Conservation (phyloP, 64 coral and sea anemone species). For the Dendrophyllia cribrosa region DNA sequence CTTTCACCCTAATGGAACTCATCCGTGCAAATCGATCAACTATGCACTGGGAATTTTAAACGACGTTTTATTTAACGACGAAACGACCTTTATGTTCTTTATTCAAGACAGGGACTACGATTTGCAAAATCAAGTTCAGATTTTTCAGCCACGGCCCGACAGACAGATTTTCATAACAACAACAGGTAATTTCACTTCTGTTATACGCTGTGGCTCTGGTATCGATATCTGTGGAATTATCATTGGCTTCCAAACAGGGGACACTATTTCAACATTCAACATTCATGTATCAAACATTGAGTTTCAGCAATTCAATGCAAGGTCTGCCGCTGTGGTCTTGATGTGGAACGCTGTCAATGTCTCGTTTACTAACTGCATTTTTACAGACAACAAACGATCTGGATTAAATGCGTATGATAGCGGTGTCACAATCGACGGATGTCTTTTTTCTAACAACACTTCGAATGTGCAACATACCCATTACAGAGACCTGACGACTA, state of each 20-base stretch:
- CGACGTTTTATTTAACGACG: background rate
- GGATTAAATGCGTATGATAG: constrained; percentile 83
- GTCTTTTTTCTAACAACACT: constrained; percentile 76
- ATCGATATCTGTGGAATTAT: background rate
- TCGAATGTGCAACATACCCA: constrained; percentile 37
- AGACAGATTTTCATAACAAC: constrained; percentile 26
- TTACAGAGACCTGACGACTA: background rate
- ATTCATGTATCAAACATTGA: constrained; percentile 62
- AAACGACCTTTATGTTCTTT: constrained; percentile 14
- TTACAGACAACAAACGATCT: constrained; percentile 68
- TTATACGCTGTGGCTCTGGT: background rate
- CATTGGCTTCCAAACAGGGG: background rate
- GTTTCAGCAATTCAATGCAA: constrained; percentile 67
- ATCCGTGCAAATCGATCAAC: constrained; percentile 23
- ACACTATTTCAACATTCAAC: constrained; percentile 33
- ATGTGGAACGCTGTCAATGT: constrained; percentile 73
- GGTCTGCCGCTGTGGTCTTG: constrained; percentile 51
- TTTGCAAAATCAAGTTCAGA: background rate
- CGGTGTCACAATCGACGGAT: constrained; percentile 51
- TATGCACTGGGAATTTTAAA: constrained; percentile 33
- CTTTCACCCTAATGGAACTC: background rate
- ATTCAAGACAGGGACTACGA: constrained; percentile 21
- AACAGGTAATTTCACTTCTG: background rate
- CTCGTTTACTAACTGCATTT: constrained; percentile 65
- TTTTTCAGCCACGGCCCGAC: constrained; percentile 27